Percentiles rank a stretch among this genome's conserved stretches.
Conservation (phyloP, 2,888 invertebrate species). For the Microctonus aethiopoides region DNA sequence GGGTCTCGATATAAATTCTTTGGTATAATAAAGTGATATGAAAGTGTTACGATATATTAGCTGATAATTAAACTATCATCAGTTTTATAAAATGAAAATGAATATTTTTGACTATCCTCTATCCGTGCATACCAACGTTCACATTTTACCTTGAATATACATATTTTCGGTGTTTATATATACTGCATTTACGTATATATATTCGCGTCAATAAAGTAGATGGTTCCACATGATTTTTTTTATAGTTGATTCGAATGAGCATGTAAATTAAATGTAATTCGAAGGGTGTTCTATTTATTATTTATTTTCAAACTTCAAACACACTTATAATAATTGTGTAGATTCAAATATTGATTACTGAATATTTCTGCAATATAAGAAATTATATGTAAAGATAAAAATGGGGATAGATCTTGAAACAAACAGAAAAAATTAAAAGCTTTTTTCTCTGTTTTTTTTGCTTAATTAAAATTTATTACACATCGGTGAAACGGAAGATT, state of each 20-base stretch:
- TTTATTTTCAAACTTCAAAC: not conserved
- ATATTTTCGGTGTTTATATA: not conserved
- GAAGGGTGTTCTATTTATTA: no score
- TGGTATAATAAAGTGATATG: not conserved
- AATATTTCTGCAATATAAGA: not conserved
- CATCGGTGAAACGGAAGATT: not conserved
- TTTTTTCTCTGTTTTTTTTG: not conserved
- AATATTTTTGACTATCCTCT: not conserved
- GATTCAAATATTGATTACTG: not conserved
- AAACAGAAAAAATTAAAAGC: not conserved
- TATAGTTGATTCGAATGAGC: not conserved
- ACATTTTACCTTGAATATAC: not conserved
- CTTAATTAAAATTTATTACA: not conserved
- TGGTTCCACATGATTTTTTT: not conserved
- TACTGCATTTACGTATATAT: no score
- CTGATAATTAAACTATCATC: not conserved
- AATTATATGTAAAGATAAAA: not conserved
- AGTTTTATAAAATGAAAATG: not conserved
- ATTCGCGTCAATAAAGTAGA: not conserved
- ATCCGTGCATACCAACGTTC: not conserved
- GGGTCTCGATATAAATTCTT: not conserved
- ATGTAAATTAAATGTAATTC: not conserved
- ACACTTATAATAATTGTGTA: not conserved
- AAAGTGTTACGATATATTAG: not conserved
- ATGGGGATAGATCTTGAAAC: not conserved